These are phyloP conservation scores for Drosophila asahinai DNA, from an alignment of 1,140 invertebrate species.

Conservation along the genomic window DNA sequence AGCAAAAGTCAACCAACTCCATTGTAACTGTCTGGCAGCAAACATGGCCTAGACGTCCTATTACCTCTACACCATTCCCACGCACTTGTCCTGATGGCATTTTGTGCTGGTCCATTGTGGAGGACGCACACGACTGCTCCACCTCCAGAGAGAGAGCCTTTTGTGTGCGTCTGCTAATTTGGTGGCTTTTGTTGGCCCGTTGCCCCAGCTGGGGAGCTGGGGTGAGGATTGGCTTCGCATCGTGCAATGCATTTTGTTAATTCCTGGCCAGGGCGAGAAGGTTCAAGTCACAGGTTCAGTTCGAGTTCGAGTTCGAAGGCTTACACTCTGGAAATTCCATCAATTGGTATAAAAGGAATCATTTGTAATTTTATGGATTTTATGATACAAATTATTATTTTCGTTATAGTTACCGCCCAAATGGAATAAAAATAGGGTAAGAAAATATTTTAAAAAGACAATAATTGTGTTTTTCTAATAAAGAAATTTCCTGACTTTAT, in stretches of 20 bases:
- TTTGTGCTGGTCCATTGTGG: slow-evolving; percentile 62
- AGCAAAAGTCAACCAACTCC: slow-evolving; percentile 43
- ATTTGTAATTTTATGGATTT: background rate
- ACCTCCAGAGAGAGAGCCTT: slow-evolving; percentile 26
- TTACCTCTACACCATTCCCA: slow-evolving; percentile 21
- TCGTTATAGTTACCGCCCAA: too few species aligned
- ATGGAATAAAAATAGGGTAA: too few species aligned
- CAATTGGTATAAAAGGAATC: too few species aligned
- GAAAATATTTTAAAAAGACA: too few species aligned
- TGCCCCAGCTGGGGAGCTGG: slow-evolving; percentile 14
- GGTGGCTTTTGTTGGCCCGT: slow-evolving; percentile 68
- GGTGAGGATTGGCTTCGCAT: slow-evolving; percentile 23
- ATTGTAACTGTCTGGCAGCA: slow-evolving; percentile 39
- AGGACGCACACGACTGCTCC: slow-evolving; percentile 15
- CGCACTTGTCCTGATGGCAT: slow-evolving; percentile 48
- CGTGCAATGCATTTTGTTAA: slow-evolving; percentile 53
- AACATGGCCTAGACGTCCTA: slow-evolving; percentile 40
- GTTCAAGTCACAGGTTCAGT: slow-evolving; percentile 14
- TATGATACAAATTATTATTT: background rate
- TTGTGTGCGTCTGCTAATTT: slow-evolving; percentile 76
- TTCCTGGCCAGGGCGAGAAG: slow-evolving; percentile 30
- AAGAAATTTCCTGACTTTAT: background rate
- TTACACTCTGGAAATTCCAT: slow-evolving; percentile 11
- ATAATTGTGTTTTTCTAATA: background rate
- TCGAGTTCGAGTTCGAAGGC: slow-evolving; percentile 8